Base-by-base conservation (phyloP, 2,888 invertebrate species). In the Cryptus viduatorius region DNA sequence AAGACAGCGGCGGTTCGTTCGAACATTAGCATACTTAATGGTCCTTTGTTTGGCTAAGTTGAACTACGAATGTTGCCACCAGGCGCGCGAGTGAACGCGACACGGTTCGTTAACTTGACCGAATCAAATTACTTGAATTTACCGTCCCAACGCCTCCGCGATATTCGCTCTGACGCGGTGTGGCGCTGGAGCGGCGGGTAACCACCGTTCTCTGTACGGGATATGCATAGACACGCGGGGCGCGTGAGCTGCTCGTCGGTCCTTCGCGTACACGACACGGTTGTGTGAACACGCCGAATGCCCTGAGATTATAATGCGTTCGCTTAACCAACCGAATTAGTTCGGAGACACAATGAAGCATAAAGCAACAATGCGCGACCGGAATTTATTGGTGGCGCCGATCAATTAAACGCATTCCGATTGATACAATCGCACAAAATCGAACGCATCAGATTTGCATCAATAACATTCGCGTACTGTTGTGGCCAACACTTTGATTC, bases 81-180 rank as follows among this genome's bases (percentile, higher is more conserved):
- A 37, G 68, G 31, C 19, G 64, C 65, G 69, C 61, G 73, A 65
- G 72, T 37, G 67, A 65, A 88, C 88, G 89, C 88, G 91, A 92
- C 91, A 92, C 90, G 91, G 92, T 91, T 91, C 92, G 92, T 92
- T 91, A 92, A 91, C 90, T 90, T 89, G 90, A 91, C 91, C 91
- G 91, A 92, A 92, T 92, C 92, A 90, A 92, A 92, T 92, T 91
- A 92, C 90, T 90, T 87, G 90, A 91, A 92, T 91, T 92, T 92
- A 92, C 88, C 90, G 91, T 89, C 78, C 90, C 88, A 87, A 91
- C 91, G 90, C 91, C 91, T 92, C 89, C 90, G 89, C 91, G 88
- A 87, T 89, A 89, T 90, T 85, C 85, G 80, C 82, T 86, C 64
- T 84, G 77, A 79, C 77, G 86, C 78, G 82, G 24, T 8, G 71